phyloP scores from a whole-genome alignment of 2,888 invertebrate species.

The Galeopsomyia nigrocyanea region DNA sequence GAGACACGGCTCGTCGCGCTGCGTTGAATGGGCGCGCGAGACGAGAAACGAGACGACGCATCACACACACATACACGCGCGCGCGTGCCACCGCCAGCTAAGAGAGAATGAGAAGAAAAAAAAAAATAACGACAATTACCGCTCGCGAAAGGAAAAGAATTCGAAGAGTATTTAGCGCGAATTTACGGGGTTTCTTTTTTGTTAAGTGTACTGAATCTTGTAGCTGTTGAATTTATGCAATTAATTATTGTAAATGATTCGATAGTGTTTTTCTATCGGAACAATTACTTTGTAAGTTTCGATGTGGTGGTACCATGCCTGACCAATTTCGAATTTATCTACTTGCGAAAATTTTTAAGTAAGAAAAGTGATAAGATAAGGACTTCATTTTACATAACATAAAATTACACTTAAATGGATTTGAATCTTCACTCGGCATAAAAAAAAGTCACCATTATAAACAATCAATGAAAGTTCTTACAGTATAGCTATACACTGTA shows the following conservation, averaged over 20 bases:
- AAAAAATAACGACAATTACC: slow-evolving; percentile 33
- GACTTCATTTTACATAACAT: not conserved
- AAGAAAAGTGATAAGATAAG: no score
- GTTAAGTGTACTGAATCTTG: slow-evolving; percentile 14
- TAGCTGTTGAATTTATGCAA: not conserved
- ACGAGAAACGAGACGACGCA: slow-evolving; percentile 26
- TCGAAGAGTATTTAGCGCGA: slow-evolving; percentile 34
- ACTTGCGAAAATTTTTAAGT: no score
- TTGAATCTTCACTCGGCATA: not conserved
- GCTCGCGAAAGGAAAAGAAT: slow-evolving; percentile 21
- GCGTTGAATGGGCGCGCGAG: slow-evolving; percentile 10
- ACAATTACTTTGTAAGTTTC: no score
- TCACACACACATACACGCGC: slow-evolving; percentile 1
- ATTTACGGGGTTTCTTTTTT: slow-evolving; percentile 42
- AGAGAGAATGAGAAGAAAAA: not conserved
- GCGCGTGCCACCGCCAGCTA: slow-evolving; percentile 2
- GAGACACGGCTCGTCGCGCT: slow-evolving; percentile 60
- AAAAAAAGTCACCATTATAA: not conserved
- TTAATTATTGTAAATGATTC: not conserved
- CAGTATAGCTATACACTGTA: not conserved
- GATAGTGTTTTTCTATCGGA: not conserved
- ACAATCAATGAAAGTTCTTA: not conserved
- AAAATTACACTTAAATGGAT: not conserved
- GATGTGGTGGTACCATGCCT: no score
- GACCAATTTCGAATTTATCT: no score